These are phyloP conservation scores for Orientallactaga sibirica DNA, from an alignment of 2,797 vertebrate genomes.

Conservation along the genomic window DNA sequence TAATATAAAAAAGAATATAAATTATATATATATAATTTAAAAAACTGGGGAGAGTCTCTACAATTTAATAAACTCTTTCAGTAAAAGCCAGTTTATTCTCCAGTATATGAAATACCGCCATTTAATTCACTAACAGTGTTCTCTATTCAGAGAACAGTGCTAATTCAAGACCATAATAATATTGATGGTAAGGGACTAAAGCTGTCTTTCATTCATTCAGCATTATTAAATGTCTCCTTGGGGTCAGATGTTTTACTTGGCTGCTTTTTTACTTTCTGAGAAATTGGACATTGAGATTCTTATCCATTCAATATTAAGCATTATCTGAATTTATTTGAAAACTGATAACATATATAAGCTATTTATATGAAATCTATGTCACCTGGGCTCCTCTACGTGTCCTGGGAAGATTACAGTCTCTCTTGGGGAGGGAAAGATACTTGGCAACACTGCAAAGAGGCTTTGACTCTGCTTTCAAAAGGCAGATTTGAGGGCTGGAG, in stretches of 20 bases:
- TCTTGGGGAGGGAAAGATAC: neutral
- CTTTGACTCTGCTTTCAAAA: neutral
- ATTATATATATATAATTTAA: neutral
- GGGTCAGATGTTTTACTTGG: neutral
- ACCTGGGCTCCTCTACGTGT: neutral
- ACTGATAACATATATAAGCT: neutral
- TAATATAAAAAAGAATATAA: neutral
- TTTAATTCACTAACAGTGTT: neutral
- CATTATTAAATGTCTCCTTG: neutral
- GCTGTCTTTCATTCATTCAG: neutral
- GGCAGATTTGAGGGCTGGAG: no score
- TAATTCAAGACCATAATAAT: neutral
- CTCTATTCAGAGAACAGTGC: neutral
- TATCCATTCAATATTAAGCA: neutral
- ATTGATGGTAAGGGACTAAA: neutral
- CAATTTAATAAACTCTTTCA: neutral
- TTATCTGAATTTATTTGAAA: slow-evolving; percentile 47
- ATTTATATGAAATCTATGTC: neutral
- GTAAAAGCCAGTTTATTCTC: slow-evolving; percentile 9
- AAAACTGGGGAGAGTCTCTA: neutral
- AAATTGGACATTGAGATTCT: neutral
- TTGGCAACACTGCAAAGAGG: neutral
- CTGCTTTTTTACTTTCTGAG: neutral
- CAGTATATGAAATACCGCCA: neutral
- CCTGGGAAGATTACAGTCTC: neutral